Evolutionary conservation across 2,797 vertebrate genomes (phyloP).

Genomic region (Sebastes minor): DNA sequence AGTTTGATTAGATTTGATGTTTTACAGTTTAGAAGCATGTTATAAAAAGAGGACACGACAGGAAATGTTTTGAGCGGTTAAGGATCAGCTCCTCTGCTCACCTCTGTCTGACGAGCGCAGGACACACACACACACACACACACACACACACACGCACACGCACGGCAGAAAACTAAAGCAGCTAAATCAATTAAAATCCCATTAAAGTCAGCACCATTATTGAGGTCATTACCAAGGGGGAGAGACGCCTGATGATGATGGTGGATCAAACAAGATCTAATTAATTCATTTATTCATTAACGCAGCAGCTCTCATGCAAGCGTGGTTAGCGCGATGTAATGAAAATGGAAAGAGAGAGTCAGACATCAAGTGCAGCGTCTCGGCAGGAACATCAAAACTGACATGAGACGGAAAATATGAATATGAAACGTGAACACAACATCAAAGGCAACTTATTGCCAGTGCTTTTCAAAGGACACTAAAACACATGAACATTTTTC

Average conservation of each 20-base stretch:
- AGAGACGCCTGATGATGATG: slow-evolving; percentile 64
- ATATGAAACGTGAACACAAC: slow-evolving; percentile 60
- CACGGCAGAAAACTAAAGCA: slow-evolving; percentile 50
- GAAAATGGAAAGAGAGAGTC: slow-evolving; percentile 37
- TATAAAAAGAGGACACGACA: slow-evolving; percentile 11
- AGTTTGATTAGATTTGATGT: slow-evolving; percentile 9
- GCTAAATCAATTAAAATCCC: slow-evolving; percentile 79
- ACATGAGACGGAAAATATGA: slow-evolving; percentile 62
- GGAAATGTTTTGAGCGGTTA: slow-evolving; percentile 22
- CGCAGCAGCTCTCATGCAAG: slow-evolving; percentile 44
- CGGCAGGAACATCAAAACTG: slow-evolving; percentile 60
- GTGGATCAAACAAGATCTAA: slow-evolving; percentile 78
- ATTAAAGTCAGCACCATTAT: slow-evolving; percentile 77
- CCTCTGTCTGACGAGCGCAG: slow-evolving; percentile 15
- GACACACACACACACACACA: slow-evolving; percentile 8
- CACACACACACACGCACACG: neutral
- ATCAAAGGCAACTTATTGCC: slow-evolving; percentile 62
- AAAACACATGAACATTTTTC: slow-evolving; percentile 45
- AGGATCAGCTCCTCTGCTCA: slow-evolving; percentile 35
- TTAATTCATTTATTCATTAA: slow-evolving; percentile 80
- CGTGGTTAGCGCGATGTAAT: slow-evolving; percentile 47
- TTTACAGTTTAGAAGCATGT: neutral
- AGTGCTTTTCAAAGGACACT: slow-evolving; percentile 57
- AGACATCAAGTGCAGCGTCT: slow-evolving; percentile 43
- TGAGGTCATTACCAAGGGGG: slow-evolving; percentile 75